Conservation (phyloP, 2,888 invertebrate genomes). For the Trissolcus brochymenae region DNA sequence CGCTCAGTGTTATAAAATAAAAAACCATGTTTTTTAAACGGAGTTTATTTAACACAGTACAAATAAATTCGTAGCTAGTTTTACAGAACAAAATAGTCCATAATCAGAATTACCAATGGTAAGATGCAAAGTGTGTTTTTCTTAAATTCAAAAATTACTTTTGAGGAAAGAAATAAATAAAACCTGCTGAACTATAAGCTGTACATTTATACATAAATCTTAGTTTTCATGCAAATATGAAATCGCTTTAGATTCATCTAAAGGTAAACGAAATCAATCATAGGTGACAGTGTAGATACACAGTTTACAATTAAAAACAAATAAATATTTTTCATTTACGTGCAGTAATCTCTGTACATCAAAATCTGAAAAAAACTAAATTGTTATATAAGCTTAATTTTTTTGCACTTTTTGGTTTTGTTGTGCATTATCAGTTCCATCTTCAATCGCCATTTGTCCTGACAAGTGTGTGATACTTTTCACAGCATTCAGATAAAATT, state of each 20-base stretch:
- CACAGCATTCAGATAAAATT: conserved; percentile 32
- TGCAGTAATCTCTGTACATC: background rate
- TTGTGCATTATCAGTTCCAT: conserved; percentile 10
- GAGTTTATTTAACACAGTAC: too few species aligned
- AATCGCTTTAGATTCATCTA: too few species aligned
- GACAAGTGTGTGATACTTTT: conserved; percentile 30
- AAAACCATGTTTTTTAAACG: too few species aligned
- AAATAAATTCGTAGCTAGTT: too few species aligned
- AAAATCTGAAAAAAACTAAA: background rate
- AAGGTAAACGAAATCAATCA: too few species aligned
- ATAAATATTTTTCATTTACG: background rate
- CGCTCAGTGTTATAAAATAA: too few species aligned
- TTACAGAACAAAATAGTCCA: background rate
- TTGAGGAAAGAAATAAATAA: background rate
- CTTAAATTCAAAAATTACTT: too few species aligned
- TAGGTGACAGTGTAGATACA: too few species aligned
- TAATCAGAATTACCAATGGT: too few species aligned
- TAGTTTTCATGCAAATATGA: conserved; percentile 9
- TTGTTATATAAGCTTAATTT: conserved; percentile 1
- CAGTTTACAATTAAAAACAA: background rate
- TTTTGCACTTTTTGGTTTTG: conserved; percentile 13
- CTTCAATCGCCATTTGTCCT: conserved; percentile 29
- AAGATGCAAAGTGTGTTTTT: too few species aligned
- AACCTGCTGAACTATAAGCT: conserved; percentile 5
- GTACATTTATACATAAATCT: conserved; percentile 35